phyloP scores from a whole-genome alignment of 1,140 invertebrate species.

The Manduca sexta region DNA sequence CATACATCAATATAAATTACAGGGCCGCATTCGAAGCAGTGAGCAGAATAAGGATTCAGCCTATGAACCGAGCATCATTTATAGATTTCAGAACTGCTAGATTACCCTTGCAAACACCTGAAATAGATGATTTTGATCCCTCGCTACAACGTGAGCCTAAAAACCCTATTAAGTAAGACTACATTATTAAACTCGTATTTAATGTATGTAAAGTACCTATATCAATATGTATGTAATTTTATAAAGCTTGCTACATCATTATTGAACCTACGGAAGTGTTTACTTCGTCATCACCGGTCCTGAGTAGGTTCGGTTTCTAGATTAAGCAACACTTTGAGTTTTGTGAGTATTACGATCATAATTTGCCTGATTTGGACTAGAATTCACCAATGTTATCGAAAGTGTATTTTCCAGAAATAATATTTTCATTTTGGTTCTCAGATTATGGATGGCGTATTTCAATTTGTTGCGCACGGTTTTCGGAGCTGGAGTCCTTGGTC shows the following conservation, averaged over 20 bases:
- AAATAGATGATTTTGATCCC: constrained; percentile 29
- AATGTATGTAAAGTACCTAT: too few relatives aligned
- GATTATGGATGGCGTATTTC: constrained; percentile 49
- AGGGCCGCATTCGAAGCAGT: constrained; percentile 41
- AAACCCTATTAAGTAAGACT: constrained; percentile 26
- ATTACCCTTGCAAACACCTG: constrained; percentile 19
- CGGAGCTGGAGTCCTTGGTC: constrained; percentile 39
- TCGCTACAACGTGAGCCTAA: constrained; percentile 28
- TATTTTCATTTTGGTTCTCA: constrained; percentile 12
- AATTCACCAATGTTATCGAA: too few relatives aligned
- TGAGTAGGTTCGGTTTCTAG: too few relatives aligned
- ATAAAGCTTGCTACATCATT: too few relatives aligned
- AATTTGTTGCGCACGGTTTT: constrained; percentile 34
- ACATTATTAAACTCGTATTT: not conserved
- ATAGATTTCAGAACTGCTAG: constrained; percentile 28
- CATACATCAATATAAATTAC: not conserved
- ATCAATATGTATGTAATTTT: too few relatives aligned
- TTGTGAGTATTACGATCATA: too few relatives aligned
- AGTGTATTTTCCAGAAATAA: not conserved
- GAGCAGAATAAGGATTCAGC: constrained; percentile 21
- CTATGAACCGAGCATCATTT: constrained; percentile 13
- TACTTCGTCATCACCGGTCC: too few relatives aligned
- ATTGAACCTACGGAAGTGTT: too few relatives aligned
- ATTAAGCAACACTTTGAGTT: too few relatives aligned
- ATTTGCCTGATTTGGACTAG: too few relatives aligned